Evolutionary conservation across 1,140 invertebrate species (phyloP), one percentile per base, ranked within the genome.

Genomic region (Cotesia glomerata): DNA sequence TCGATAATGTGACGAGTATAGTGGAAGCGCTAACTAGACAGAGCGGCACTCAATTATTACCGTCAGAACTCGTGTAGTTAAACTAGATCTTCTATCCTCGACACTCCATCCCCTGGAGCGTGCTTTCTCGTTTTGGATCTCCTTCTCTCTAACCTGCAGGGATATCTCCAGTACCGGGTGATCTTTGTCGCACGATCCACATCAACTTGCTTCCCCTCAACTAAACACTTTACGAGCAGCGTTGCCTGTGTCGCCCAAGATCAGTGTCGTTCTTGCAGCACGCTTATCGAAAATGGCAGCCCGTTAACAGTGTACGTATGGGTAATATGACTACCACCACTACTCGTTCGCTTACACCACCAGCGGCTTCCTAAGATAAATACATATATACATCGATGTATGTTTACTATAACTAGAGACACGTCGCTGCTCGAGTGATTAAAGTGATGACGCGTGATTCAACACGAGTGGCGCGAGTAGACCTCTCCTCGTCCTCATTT

Each of bases 21-120:
- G 72, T 62, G 66, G 75, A 79, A 75, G 69, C 79, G 78, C 77
- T 86, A 87, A 87, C 84, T 84, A 87, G 83, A 87, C 84, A 87
- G 78, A 87, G 78, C 85, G 80, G 84, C 84, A 85, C 85, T 87
- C 86, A 87, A 87, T 87, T 87, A 87, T 85, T 86, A 85, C 80
- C 84, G 85, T 85, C 86, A 86, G 80, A 85, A 77, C 82, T 86
- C 80, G 82, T 86, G 82, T 86, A 85, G 83, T 81, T 85, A 84
- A 85, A 83, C 26, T 26, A 3, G 26, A 26, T 26, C 26, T 26
- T 26, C 26, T 26, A 26, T 26, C 26, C 26, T 26, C 26, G 26
- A 26, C 26, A 26, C 81, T 79, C 26, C 82, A 77, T 79, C 76
- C 76, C 51, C 49, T 67, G 18, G 65, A 67, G 65, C 65, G 51